phyloP scores from a whole-genome alignment of 2,797 vertebrate genomes.

The Lithobates pipiens region DNA sequence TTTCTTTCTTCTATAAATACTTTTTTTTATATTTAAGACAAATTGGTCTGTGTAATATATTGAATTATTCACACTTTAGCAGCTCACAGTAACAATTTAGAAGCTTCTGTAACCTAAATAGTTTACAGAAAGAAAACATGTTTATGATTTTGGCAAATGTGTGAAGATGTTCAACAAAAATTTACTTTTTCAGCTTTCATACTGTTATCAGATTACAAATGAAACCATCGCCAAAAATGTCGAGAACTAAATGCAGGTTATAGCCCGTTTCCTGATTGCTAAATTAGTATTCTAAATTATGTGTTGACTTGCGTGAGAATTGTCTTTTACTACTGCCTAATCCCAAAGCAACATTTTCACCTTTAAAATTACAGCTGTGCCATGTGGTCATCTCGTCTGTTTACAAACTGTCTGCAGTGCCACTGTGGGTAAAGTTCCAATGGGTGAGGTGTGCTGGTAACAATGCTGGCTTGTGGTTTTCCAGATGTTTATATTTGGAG shows the following conservation, averaged over 20 bases:
- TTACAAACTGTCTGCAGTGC: constrained; percentile 43
- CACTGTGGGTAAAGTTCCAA: constrained; percentile 17
- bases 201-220: neutral
- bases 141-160: neutral
- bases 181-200: neutral
- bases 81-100: neutral
- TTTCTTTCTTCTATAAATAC: too few relatives aligned
- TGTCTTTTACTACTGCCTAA: constrained; percentile 27
- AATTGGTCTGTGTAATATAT: neutral
- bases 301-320: constrained; percentile 29
- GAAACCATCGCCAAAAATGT: neutral
- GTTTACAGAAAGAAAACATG: neutral
- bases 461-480: constrained; percentile 40
- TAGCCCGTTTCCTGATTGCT: constrained; percentile 1
- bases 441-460: constrained; percentile 15
- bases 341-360: constrained; percentile 45
- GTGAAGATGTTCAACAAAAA: neutral
- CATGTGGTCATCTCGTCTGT: constrained; percentile 42
- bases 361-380: constrained; percentile 42
- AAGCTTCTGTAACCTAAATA: neutral
- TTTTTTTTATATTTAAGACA: too few relatives aligned
- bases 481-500: constrained; percentile 41
- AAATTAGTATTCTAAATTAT: constrained; percentile 6
- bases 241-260: neutral
- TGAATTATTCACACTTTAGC: neutral